phyloP scores from a whole-genome alignment of 1,140 invertebrate species.

The Neodiprion virginianus region DNA sequence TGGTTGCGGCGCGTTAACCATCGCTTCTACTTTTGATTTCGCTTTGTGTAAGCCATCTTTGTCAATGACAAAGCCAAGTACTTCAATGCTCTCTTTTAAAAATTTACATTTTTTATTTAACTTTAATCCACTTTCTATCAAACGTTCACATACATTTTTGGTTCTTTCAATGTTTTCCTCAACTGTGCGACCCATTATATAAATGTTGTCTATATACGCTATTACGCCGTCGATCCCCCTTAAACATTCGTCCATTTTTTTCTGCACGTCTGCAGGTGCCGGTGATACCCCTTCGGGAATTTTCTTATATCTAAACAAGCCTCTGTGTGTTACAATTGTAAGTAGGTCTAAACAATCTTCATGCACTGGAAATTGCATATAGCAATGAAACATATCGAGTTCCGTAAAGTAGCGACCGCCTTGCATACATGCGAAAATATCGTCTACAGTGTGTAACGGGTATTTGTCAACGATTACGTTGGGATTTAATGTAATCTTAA shows the following conservation, averaged over 20 bases:
- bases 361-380: conserved; percentile 12
- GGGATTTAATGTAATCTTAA: conserved; percentile 14
- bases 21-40: conserved; percentile 22
- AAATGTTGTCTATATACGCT: conserved; percentile 41
- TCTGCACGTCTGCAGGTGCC: conserved; percentile 44
- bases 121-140: conserved; percentile 30
- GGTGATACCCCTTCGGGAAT: conserved; percentile 50
- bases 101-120: conserved; percentile 31
- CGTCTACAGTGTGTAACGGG: not conserved
- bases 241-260: not conserved
- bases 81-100: conserved; percentile 8
- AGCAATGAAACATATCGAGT: not conserved
- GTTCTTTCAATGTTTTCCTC: conserved; percentile 31
- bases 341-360: not conserved
- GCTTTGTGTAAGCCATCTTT: conserved; percentile 25
- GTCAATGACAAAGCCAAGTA: conserved; percentile 14
- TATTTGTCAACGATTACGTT: not conserved
- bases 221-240: not conserved
- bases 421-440: conserved; percentile 2
- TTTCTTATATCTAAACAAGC: conserved; percentile 43
- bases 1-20: conserved; percentile 19
- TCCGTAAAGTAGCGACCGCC: not conserved
- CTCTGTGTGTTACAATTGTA: conserved; percentile 17
- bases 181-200: conserved; percentile 31
- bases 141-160: not conserved